Conservation (phyloP, 2,888 invertebrate genomes). For the Polyommatus iphigenia region DNA sequence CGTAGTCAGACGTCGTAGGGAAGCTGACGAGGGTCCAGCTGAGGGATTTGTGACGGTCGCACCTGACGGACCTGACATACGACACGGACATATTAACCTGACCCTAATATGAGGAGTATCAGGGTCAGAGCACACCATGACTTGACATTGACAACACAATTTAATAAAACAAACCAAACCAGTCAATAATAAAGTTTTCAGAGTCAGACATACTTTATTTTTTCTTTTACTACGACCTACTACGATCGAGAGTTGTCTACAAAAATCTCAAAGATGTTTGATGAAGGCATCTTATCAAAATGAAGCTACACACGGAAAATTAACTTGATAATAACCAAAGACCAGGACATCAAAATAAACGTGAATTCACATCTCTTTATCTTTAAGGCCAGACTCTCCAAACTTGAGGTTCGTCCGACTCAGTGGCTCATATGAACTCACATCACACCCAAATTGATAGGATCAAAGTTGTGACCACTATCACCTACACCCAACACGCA, state of each 20-base stretch:
- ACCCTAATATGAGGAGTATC: background rate
- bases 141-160: too few relatives aligned
- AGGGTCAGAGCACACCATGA: background rate
- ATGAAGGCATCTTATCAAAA: too few relatives aligned
- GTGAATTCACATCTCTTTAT: background rate
- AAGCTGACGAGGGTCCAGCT: slow-evolving; percentile 9
- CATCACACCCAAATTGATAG: background rate
- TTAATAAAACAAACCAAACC: too few relatives aligned
- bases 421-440: background rate
- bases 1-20: background rate
- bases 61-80: background rate
- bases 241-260: too few relatives aligned
- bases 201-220: too few relatives aligned
- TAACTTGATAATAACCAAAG: too few relatives aligned
- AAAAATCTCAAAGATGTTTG: too few relatives aligned
- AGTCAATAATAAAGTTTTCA: too few relatives aligned
- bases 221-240: too few relatives aligned
- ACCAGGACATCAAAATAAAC: background rate
- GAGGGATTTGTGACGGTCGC: background rate
- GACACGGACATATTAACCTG: background rate
- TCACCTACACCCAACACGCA: background rate
- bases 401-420: background rate
- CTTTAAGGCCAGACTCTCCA: background rate
- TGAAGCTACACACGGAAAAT: too few relatives aligned
- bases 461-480: background rate